phyloP scores from a whole-genome alignment of 2,113 vertebrate species.

The Muntiacus muntjak region DNA sequence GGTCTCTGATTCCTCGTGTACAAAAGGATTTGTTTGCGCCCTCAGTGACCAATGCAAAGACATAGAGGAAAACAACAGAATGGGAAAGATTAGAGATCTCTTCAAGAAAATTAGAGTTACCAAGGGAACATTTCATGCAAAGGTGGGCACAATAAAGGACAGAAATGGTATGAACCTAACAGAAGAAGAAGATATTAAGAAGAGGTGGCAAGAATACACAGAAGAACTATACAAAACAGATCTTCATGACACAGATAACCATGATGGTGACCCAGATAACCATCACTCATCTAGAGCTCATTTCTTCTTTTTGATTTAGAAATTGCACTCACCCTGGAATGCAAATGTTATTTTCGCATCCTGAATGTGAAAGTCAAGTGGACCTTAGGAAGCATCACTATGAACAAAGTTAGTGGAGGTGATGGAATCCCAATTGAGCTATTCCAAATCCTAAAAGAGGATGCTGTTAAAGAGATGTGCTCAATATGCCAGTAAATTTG shows the following conservation, averaged over 20 bases:
- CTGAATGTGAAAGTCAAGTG: neutral
- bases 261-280: neutral
- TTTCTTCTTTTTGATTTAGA: too few species aligned
- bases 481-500: neutral
- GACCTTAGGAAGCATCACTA: neutral
- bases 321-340: neutral
- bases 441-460: neutral
- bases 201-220: neutral
- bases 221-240: neutral
- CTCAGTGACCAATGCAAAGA: neutral
- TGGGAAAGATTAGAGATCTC: neutral
- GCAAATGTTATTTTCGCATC: neutral
- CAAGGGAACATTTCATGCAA: neutral
- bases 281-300: neutral
- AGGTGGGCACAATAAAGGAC: neutral
- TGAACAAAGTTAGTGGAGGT: neutral
- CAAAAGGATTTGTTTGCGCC: neutral
- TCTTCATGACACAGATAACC: neutral
- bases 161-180: neutral
- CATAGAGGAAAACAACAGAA: neutral
- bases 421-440: neutral
- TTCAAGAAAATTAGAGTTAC: neutral
- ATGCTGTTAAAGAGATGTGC: rapidly evolving
- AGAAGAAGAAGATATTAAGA: neutral
- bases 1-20: neutral